These are phyloP conservation scores for Ataeniobius toweri DNA, from an alignment of 2,797 vertebrate genomes.

Conservation along the genomic window DNA sequence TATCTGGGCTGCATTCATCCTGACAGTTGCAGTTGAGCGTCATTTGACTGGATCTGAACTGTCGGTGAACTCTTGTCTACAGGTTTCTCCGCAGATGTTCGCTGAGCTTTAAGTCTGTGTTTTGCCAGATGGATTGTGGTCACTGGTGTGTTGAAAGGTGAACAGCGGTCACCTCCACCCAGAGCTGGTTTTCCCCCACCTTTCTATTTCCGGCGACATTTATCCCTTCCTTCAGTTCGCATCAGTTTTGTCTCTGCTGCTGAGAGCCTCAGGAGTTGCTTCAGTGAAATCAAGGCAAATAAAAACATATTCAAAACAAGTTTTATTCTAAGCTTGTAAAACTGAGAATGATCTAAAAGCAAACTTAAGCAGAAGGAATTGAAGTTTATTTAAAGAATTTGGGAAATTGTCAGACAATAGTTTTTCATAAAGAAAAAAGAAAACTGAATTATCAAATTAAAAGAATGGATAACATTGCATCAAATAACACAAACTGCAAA, in stretches of 20 bases:
- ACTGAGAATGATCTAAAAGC: not conserved
- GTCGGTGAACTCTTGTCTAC: not conserved
- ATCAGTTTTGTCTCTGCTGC: not conserved
- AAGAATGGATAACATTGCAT: too few relatives aligned
- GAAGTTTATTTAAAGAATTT: not conserved
- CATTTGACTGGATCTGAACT: slow-evolving; percentile 1
- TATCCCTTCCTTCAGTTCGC: not conserved
- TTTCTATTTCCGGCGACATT: not conserved
- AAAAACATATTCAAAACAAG: not conserved
- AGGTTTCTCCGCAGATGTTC: not conserved
- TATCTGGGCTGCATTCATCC: not conserved
- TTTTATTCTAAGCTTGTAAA: not conserved
- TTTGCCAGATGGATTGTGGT: slow-evolving; percentile 7
- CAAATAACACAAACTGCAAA: too few relatives aligned
- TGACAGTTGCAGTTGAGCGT: not conserved
- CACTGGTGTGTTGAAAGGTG: not conserved
- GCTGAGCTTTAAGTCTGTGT: not conserved
- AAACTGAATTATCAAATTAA: too few relatives aligned
- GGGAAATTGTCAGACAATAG: too few relatives aligned
- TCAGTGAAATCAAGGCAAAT: not conserved
- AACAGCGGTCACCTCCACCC: not conserved
- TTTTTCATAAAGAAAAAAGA: too few relatives aligned
- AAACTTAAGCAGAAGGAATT: not conserved
- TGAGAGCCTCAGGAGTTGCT: not conserved
- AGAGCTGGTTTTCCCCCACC: not conserved